These are phyloP conservation scores for Saccopteryx bilineata DNA, from an alignment of 2,113 vertebrate species.

Conservation along the genomic window DNA sequence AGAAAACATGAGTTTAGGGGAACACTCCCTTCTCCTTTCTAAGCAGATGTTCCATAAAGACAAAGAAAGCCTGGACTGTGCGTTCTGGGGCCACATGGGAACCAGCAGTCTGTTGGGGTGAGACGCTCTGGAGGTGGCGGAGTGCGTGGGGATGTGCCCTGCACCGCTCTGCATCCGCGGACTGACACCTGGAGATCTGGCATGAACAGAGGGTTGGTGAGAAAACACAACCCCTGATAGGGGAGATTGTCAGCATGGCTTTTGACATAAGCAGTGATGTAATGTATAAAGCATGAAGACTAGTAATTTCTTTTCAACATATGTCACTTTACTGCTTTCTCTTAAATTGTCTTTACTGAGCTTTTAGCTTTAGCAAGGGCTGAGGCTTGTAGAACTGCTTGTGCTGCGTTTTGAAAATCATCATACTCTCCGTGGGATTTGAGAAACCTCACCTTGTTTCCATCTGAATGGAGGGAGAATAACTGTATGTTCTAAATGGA, in stretches of 20 bases:
- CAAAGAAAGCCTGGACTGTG: background rate
- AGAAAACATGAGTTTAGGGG: constrained; percentile 18
- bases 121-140: too few relatives aligned
- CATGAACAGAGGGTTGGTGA: background rate
- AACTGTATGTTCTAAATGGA: background rate
- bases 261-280: background rate
- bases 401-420: constrained; percentile 14
- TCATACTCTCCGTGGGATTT: background rate
- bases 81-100: fast-evolving
- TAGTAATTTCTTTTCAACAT: constrained; percentile 34
- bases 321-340: background rate
- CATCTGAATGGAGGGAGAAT: background rate
- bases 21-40: background rate
- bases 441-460: constrained; percentile 30
- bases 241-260: background rate
- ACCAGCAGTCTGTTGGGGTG: background rate
- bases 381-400: background rate
- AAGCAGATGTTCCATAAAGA: constrained; percentile 50
- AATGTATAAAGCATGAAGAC: background rate
- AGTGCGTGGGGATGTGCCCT: fast-evolving
- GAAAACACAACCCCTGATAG: background rate
- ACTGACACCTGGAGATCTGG: background rate
- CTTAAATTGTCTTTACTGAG: background rate
- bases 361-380: background rate
- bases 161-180: too few relatives aligned